Evolutionary conservation across 2,797 vertebrate species (phyloP).

Genomic region (Sitta carolinensis): DNA sequence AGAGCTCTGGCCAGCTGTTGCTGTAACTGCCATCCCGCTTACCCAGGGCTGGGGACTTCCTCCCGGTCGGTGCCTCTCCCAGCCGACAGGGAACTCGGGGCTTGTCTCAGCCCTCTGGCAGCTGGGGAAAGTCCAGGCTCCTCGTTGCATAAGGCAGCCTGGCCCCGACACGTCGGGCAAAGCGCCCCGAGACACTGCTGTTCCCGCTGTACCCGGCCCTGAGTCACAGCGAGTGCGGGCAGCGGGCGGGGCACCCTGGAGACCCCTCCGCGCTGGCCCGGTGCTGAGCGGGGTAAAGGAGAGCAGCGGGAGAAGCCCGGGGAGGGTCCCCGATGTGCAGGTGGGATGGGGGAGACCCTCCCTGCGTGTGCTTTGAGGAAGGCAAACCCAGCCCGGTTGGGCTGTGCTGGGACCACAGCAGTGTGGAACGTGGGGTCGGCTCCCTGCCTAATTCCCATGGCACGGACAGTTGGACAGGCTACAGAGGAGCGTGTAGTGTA

Average conservation of each 20-base stretch:
- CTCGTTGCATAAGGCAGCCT: neutral
- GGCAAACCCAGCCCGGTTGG: neutral
- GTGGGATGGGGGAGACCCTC: neutral
- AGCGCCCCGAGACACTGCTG: neutral
- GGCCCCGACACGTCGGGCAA: neutral
- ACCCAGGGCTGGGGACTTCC: rapidly evolving
- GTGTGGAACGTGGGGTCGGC: rapidly evolving
- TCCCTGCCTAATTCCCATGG: neutral
- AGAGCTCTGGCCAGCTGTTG: neutral
- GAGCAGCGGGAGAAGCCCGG: rapidly evolving
- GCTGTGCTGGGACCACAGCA: rapidly evolving
- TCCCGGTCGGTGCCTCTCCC: neutral
- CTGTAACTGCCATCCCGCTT: neutral
- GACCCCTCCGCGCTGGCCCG: rapidly evolving
- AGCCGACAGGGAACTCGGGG: neutral
- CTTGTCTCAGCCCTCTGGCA: neutral
- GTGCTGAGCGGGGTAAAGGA: rapidly evolving
- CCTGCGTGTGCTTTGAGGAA: neutral
- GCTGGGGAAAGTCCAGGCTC: neutral
- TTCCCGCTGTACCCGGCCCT: neutral
- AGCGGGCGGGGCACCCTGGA: rapidly evolving
- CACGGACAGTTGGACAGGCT: rapidly evolving
- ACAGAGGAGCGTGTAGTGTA: rapidly evolving
- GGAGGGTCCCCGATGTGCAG: neutral
- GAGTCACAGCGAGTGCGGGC: neutral